Evolutionary conservation across 2,113 vertebrate species (phyloP).

Genomic region (Pelecanoides urinatrix): DNA sequence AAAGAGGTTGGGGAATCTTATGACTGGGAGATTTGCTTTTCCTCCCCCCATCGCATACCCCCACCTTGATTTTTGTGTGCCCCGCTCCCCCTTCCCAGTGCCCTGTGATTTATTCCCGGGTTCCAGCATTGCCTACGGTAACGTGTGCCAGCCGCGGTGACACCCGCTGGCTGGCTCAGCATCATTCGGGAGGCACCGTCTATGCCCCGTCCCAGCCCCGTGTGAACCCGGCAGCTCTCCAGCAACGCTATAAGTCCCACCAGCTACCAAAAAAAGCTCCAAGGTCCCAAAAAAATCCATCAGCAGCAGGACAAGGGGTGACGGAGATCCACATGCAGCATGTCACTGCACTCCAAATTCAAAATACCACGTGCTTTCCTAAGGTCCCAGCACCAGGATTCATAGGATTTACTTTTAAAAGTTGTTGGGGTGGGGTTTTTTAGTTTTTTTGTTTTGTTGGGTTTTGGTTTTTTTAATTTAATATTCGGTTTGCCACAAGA

Average conservation of each 20-base stretch:
- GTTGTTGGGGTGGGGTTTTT: neutral
- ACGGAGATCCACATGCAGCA: neutral
- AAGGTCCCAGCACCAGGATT: neutral
- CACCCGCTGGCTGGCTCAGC: neutral
- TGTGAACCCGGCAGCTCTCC: accelerated
- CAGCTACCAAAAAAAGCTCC: neutral
- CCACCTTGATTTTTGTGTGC: neutral
- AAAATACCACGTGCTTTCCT: neutral
- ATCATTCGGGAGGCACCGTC: neutral
- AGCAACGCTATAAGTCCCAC: neutral
- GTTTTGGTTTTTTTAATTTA: neutral
- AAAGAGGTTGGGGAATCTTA: neutral
- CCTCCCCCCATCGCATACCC: too few relatives aligned
- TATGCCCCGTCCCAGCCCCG: neutral
- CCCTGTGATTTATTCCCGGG: neutral
- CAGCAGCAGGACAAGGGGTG: neutral
- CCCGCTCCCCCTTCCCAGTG: neutral
- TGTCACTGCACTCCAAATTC: neutral
- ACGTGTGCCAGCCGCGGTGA: neutral
- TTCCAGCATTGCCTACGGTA: neutral
- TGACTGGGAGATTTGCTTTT: neutral
- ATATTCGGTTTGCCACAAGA: neutral
- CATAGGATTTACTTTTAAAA: neutral
- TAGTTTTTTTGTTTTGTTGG: neutral
- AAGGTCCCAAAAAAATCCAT: neutral